Evolutionary conservation across 37 sponge, comb jelly and placozoan genomes (phyloP), one percentile per base, ranked within the genome.

Genomic region (Agelas oroides): DNA sequence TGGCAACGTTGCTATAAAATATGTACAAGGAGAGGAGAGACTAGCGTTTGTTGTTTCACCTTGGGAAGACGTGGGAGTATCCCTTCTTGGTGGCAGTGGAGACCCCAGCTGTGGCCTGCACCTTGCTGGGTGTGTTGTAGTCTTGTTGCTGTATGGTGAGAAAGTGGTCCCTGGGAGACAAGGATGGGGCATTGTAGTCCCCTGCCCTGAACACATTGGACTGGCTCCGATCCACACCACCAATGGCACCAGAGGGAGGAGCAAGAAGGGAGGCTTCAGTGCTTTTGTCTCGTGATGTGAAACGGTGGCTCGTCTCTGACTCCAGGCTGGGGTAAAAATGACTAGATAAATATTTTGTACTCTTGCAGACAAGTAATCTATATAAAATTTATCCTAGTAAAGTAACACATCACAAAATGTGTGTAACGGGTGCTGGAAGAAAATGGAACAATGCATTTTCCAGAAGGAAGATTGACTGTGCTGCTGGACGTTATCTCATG

Each of bases 171-270:
- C 6, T 6, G 11, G 84, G 76, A 0, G 34, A 56, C 17, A 34
- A 63, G 0, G 27, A 30, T 28, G 76, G 19, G 55, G 73, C 41
- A 66, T 91, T 83, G 77, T 91, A 91, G 65, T 94, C 94, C 19
- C 92, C 94, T 32, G 70, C 19, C 39, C 94, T 39, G 75, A 94
- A 94, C 65, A 94, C 92, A 36, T 65, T 54, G 16, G 94, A 90
- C 30, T 73, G 40, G 31, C 76, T 40, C 20, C 81, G 35, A 20
- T 63, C 78, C 63, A 63, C 78, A 61, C 52, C 78, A 31, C 24
- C 2, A 37, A 30, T n/a, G 34, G 31, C 6, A 46, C 54, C 59
- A 25, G 73, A 24, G 34, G 23, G 65, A 1, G 60, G 3, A 46
- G 46, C 59, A 34, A 55, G 65, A 1, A 5, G 27, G 65, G 15